Evolutionary conservation across 1,140 invertebrate genomes (phyloP).

Genomic region (Brachionus calyciflorus): DNA sequence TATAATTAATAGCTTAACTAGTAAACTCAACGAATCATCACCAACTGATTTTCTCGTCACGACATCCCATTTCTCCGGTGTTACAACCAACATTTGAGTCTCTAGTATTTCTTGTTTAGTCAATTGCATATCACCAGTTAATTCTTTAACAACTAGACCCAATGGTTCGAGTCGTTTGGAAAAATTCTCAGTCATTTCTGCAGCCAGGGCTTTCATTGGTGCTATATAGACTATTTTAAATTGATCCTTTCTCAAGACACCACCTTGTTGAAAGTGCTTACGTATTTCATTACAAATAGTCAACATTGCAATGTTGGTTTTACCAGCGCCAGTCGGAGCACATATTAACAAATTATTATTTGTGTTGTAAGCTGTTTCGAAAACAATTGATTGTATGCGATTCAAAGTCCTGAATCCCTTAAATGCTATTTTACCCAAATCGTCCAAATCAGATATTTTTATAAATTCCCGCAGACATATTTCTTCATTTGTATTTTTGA

Average conservation of each 20-base stretch:
- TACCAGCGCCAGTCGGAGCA: constrained; percentile 65
- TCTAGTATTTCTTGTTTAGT: constrained; percentile 88
- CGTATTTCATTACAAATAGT: constrained; percentile 84
- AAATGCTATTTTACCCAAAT: constrained; percentile 66
- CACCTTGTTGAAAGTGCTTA: constrained; percentile 69
- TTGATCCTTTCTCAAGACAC: constrained; percentile 77
- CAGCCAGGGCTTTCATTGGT: constrained; percentile 97
- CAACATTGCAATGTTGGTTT: constrained; percentile 96
- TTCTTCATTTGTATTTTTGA: constrained; percentile 10
- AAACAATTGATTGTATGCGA: constrained; percentile 91
- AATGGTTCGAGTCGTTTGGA: constrained; percentile 72
- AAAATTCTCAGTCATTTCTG: constrained; percentile 96
- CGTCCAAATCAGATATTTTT: constrained; percentile 32
- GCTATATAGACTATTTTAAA: constrained; percentile 99
- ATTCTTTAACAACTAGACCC: constrained; percentile 80
- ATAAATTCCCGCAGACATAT: background rate
- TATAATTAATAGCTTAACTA: constrained; percentile 91
- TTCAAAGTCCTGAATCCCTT: constrained; percentile 81
- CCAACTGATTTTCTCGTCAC: constrained; percentile 90
- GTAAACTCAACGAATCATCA: constrained; percentile 81
- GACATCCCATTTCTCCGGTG: constrained; percentile 99
- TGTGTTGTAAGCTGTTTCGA: constrained; percentile 86
- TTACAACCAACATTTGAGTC: constrained; percentile 96
- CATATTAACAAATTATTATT: constrained; percentile 85
- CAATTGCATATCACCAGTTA: constrained; percentile 97